These are phyloP conservation scores for Drepanosiphum platanoidis DNA, from an alignment of 2,888 invertebrate species.

Conservation along the genomic window DNA sequence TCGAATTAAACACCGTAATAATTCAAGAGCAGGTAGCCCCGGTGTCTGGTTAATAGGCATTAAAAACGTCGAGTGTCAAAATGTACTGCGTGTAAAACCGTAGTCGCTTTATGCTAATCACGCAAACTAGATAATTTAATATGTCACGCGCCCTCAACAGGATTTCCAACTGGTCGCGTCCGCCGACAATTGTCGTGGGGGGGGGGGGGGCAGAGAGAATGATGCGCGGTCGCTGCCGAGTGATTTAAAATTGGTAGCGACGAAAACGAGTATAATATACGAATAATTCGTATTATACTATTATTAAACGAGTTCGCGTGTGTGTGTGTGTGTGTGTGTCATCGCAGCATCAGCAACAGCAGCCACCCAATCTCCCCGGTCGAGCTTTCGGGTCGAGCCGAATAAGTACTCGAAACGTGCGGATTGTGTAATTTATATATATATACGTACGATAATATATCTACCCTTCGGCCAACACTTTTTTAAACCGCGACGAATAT, in stretches of 20 bases:
- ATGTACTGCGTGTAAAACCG: slow-evolving; percentile 7
- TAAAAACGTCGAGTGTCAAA: slow-evolving; percentile 54
- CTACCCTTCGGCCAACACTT: background rate
- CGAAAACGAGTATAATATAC: background rate
- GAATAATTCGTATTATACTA: background rate
- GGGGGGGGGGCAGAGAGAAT: too few species aligned
- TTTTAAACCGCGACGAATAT: background rate
- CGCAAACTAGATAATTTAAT: slow-evolving; percentile 41
- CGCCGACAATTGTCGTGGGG: background rate
- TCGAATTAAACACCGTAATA: slow-evolving; percentile 50
- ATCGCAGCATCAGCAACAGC: too few species aligned
- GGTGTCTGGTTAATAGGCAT: slow-evolving; percentile 27
- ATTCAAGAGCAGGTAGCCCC: slow-evolving; percentile 24
- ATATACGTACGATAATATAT: background rate
- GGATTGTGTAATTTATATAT: background rate
- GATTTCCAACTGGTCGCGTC: slow-evolving; percentile 21
- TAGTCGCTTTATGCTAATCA: slow-evolving; percentile 46
- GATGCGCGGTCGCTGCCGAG: background rate
- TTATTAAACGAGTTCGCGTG: background rate
- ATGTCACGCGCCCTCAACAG: background rate
- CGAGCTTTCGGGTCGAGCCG: background rate
- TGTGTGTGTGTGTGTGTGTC: too few species aligned
- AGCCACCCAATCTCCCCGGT: too few species aligned
- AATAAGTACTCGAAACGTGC: background rate
- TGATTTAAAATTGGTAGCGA: background rate